Evolutionary conservation across 2,797 vertebrate species (phyloP), one percentile per base, ranked within the genome.

Genomic region (Acipenser oxyrinchus): DNA sequence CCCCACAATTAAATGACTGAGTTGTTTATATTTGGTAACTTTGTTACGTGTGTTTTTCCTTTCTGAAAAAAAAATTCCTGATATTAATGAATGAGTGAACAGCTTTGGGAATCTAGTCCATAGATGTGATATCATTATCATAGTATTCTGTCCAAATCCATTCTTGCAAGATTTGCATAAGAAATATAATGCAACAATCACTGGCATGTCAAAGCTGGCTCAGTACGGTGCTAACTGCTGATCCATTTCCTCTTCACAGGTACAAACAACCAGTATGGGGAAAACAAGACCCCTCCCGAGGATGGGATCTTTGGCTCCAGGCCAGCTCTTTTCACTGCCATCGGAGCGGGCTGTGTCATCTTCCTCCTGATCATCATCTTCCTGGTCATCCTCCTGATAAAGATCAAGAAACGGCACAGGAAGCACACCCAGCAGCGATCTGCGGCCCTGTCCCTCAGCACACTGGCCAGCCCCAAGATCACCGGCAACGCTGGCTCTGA

Each of bases 311-410:
- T 97, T 51, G 82, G 86, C 80, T 96, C 95, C 75, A 95, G 93
- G 79, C 86, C 92, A 67, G 94, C 94, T 0, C 81, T 98, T 62
- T 96, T 97, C 2, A 93, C 91, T 0, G 88, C 91, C 2, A 95
- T 97, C 0, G 94, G 91, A 0, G 93, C 90, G 0, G 93, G 95
- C 79, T 97, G 94, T 3, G 86, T 98, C 81, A 93, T 98, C 86
- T 96, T 98, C 84, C 90, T 98, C 79, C 84, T 97, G 79, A 92
- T 98, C 83, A 95, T 97, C 84, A 94, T 98, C 81, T 94, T 97
- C 78, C 88, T 97, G 6, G 84, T 95, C 12, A 91, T 98, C 70
- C 86, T 97, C 57, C 89, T 97, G 72, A 94, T 98, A 76, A 98
- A 98, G 88, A 90, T 98, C 77, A 93, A 93, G 69, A 98, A 98